Base-by-base conservation (phyloP, 2,113 vertebrate genomes). In the Rattus norvegicus region DNA sequence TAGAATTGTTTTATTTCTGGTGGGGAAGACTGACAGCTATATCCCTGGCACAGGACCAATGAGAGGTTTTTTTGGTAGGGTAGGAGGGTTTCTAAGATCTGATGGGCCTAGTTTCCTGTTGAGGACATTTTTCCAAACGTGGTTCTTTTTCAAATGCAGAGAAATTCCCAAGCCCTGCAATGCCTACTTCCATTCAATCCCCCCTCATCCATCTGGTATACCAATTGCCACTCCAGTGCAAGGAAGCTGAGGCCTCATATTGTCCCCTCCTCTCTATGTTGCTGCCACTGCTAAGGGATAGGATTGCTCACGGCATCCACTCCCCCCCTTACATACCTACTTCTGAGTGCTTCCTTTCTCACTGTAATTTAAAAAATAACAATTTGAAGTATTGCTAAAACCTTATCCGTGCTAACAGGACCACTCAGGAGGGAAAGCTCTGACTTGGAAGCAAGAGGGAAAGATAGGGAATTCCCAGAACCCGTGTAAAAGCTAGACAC, bases 221-320 rank as follows among this genome's bases (percentile, higher is more conserved):
- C 11, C 12, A 22, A 56, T 63, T 49, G 0, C 0, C 24, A 33
- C 0, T 20, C 8, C 1, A 2, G 8, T 11, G 56, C 1, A 36
- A 1, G 91, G 84, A 79, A 61, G 76, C 2, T 33, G 16, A 30
- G 16, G 17, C 36, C 70, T 3, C 52, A 52, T 91, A 54, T 3
- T 24, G 75, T 22, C 6, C 7, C 20, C 30, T 52, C 36, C 2
- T 30, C 13, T 36, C 12, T 70, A 6, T 39, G 13, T 39, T 20
- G 33, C 11, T 30, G 13, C 1, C 85, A 12, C 2, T 26, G n/a
- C 17, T 22, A 11, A 22, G 56, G 52, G 28, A 4, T 4, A 52
- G 9, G 0, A 7, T 73, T 69, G 13, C 20, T 36, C 24, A 47
- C 70, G 0, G n/a, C 33, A 14, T 56, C 47, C 43, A 43, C 43